Base-by-base conservation (phyloP, 2,113 vertebrate genomes). In the Halichoeres trimaculatus region DNA sequence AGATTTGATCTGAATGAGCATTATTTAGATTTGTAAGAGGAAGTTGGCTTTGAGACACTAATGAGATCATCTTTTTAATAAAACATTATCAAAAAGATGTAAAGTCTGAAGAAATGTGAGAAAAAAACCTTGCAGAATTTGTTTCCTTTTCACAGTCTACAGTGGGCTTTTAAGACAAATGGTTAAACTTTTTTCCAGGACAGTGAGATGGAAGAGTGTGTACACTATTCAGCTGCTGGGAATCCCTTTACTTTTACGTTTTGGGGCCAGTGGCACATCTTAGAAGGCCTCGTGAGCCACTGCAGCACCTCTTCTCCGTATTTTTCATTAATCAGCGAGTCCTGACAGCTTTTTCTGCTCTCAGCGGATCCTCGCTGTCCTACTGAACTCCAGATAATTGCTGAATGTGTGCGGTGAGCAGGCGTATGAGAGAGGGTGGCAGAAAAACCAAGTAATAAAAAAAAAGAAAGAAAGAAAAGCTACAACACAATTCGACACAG, bases 331-430 rank as follows among this genome's bases (percentile, higher is more conserved):
- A 74, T 83, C 86, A 56, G 76, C 34, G 62, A 12, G 72, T 50
- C 45, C 74, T 50, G 76, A 36, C 80, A 81, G 70, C 67, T 76
- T 73, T 65, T 76, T 77, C 73, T 52, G 54, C 51, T 88, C 88
- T 89, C 88, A 23, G 74, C 86, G 87, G 89, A 89, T 64, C 26
- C 78, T 10, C 35, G 40, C 82, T 90, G 85, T 87, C 88, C 90
- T 76, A 91, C 85, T 92, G 89, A 93, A 89, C 89, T 90, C 75
- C 52, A 58, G 69, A 41, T 58, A 71, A 85, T 76, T 47, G 53
- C 58, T 22, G 76, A 56, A 51, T 65, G 76, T 51, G 71, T 57
- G 74, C 43, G 60, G 69, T 2, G 12, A 41, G 56, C 4, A 1
- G 13, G 14, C 30, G 5, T 47, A 26, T 53, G 47, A 61, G 58